Conservation (phyloP, 2,888 invertebrate genomes). For the Mythimna loreyi region DNA sequence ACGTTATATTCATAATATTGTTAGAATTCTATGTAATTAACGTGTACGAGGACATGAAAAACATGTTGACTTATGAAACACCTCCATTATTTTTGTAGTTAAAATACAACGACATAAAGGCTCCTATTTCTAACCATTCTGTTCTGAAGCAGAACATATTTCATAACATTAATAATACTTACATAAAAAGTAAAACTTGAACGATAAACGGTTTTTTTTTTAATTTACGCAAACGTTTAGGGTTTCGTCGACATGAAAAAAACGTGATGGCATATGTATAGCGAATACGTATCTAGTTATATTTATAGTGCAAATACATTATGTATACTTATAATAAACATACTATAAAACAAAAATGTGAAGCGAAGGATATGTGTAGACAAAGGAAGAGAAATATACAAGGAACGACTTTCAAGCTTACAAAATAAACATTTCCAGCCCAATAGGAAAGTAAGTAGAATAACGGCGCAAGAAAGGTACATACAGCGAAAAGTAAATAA, state of each 20-base stretch:
- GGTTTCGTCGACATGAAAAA: slow-evolving; percentile 11
- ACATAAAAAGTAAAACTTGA: neutral
- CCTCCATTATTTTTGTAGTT: neutral
- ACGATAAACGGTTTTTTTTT: neutral
- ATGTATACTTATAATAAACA: slow-evolving; percentile 17
- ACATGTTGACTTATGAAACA: neutral
- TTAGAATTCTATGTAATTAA: neutral
- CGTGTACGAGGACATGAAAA: neutral
- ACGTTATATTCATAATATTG: neutral
- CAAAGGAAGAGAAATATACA: slow-evolving; percentile 13
- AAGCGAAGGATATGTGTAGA: slow-evolving; percentile 28
- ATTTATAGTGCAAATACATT: slow-evolving; percentile 36
- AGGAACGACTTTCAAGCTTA: slow-evolving; percentile 22
- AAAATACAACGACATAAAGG: neutral
- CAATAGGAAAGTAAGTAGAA: neutral
- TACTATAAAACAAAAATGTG: slow-evolving; percentile 24
- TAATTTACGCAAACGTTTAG: neutral
- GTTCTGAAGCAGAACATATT: neutral
- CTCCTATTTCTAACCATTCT: neutral
- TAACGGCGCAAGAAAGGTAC: neutral
- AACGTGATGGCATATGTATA: slow-evolving; percentile 55
- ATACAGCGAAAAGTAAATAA: slow-evolving; percentile 6
- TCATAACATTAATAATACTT: neutral
- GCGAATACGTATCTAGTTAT: slow-evolving; percentile 53
- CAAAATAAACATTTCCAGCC: slow-evolving; percentile 2